Conservation (phyloP, 2,888 invertebrate genomes). For the Pristionchus arcanus region DNA sequence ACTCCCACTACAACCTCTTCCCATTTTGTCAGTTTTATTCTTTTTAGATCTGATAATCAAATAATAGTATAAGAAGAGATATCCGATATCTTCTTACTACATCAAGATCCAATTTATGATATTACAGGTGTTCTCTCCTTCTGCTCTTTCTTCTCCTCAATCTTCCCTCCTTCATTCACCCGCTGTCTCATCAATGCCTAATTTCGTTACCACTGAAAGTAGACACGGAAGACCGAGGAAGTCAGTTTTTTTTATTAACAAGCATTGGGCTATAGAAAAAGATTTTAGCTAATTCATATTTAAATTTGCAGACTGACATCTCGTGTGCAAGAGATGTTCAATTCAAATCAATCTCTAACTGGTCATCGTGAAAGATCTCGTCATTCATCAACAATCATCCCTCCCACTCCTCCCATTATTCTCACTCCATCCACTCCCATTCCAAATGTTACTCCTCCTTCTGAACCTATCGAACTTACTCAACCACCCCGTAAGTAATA, state of each 20-base stretch:
- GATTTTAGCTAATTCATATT: not conserved
- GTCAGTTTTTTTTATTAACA: conserved; percentile 55
- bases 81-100: no score
- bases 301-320: conserved; percentile 70
- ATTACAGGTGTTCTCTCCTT: not conserved
- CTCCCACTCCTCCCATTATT: not conserved
- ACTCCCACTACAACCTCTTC: conserved; percentile 53
- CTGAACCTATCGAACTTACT: not conserved
- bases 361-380: conserved; percentile 50
- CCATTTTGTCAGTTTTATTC: not conserved
- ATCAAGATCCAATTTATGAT: not conserved
- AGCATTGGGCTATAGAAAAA: no score
- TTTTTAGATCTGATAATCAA: not conserved
- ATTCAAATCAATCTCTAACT: conserved; percentile 51
- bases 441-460: not conserved
- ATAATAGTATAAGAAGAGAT: not conserved
- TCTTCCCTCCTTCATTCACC: conserved; percentile 34
- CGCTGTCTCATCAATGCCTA: conserved; percentile 63
- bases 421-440: not conserved
- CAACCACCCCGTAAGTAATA: conserved; percentile 12
- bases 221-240: conserved; percentile 77
- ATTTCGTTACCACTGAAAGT: conserved; percentile 72
- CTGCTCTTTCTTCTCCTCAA: not conserved
- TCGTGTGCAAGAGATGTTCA: conserved; percentile 77
- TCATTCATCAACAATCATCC: conserved; percentile 10